These are phyloP conservation scores for Danaus chrysippus DNA, from an alignment of 2,888 invertebrate species.

Conservation along the genomic window DNA sequence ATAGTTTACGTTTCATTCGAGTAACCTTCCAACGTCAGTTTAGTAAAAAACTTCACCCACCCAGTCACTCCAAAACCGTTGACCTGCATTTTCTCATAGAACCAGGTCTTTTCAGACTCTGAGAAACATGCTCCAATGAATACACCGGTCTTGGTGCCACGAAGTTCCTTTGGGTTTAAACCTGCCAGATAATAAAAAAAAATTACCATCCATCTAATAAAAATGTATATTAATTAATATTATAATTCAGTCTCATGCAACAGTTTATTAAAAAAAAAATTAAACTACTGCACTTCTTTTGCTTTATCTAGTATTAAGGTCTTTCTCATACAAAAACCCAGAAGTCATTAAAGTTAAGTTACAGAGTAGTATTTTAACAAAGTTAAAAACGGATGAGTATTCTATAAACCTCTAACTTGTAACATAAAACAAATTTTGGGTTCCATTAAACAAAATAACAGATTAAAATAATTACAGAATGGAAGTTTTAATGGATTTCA, in stretches of 20 bases:
- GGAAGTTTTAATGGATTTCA: slow-evolving; percentile 63
- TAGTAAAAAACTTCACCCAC: slow-evolving; percentile 45
- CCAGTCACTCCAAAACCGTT: slow-evolving; percentile 78
- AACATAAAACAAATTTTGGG: slow-evolving; percentile 34
- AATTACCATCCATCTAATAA: background rate
- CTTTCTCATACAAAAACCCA: too few species aligned
- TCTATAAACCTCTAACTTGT: background rate
- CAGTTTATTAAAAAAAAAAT: too few species aligned
- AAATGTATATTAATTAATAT: too few species aligned
- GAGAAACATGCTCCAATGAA: slow-evolving; percentile 88
- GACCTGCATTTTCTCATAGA: slow-evolving; percentile 83
- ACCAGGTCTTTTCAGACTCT: slow-evolving; percentile 87
- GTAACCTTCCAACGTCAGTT: too few species aligned
- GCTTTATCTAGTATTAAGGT: too few species aligned
- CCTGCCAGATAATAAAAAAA: slow-evolving; percentile 53
- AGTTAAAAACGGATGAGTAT: background rate
- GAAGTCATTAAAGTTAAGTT: too few species aligned
- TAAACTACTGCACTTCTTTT: too few species aligned
- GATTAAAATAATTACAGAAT: slow-evolving; percentile 58
- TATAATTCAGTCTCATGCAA: too few species aligned
- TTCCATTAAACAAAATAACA: slow-evolving; percentile 54
- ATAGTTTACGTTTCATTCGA: too few species aligned
- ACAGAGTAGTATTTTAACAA: background rate
- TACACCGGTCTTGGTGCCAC: slow-evolving; percentile 87
- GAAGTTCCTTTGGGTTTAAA: slow-evolving; percentile 83